A percentile compares a stretch with the other conserved stretches of the same genome.
Conservation (phyloP, 2,797 vertebrate genomes). For the Vipera ursinii region DNA sequence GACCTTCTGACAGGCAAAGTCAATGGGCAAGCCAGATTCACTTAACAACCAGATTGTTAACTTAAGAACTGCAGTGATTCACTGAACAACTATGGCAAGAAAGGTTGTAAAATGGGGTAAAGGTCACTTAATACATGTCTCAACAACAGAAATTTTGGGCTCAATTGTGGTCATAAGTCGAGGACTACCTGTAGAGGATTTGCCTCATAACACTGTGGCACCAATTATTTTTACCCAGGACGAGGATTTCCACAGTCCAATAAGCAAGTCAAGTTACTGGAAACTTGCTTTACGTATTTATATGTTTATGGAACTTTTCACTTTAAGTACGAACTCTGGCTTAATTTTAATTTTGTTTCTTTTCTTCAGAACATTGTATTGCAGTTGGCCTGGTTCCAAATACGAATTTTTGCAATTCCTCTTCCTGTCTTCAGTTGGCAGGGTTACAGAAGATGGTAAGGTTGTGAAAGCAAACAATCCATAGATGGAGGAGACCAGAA, state of each 20-base stretch:
- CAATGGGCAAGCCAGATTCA: too few relatives aligned
- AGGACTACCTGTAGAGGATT: neutral
- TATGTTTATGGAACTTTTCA: neutral
- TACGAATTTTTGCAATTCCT: neutral
- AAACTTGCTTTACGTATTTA: neutral
- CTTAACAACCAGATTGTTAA: too few relatives aligned
- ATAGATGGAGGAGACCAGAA: neutral
- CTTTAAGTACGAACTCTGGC: neutral
- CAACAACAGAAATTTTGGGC: too few relatives aligned
- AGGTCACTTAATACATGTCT: too few relatives aligned
- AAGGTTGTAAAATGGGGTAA: too few relatives aligned
- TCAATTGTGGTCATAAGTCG: too few relatives aligned
- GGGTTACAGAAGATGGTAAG: neutral
- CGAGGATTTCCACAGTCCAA: neutral
- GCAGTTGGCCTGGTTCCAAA: neutral
- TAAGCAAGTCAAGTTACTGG: neutral
- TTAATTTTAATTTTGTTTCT: neutral
- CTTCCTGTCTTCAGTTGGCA: neutral
- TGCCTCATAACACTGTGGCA: conserved; percentile 14
- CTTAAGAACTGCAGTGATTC: too few relatives aligned
- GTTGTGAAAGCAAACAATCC: neutral
- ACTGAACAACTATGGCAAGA: too few relatives aligned
- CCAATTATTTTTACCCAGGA: neutral
- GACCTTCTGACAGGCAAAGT: too few relatives aligned
- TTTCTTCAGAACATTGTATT: neutral